Evolutionary conservation across 2,888 invertebrate species (phyloP), one percentile per base, ranked within the genome.

Genomic region (Tryphoninae sp.): DNA sequence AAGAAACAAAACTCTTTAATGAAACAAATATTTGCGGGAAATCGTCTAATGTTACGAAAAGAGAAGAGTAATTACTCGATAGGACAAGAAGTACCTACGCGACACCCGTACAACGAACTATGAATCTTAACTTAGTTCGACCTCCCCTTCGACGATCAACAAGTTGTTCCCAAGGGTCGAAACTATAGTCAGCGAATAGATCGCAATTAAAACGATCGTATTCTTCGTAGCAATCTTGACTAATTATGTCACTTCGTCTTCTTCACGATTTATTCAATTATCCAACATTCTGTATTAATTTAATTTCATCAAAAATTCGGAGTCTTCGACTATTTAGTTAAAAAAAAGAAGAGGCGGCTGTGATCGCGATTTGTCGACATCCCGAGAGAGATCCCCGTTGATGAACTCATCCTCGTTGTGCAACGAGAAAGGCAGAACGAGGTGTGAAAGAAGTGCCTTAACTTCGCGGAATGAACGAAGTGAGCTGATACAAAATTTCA

Each of bases 401-500:
- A 80, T 68, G 78, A 78, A 68, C 49, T 33, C 65, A 65, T 59
- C 22, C 8, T n/a, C 69, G 69, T 22, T 26, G 23, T 53, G 11
- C 51, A 69, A 62, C 19, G 55, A 55, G 33, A 22, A 8, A 64
- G 42, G 16, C 16, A 42, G 53, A 45, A 64, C n/a, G 75, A 67
- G 40, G 19, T 16, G 75, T n/a, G 55, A 59, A 71, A 61, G 26
- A 69, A 59, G 45, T 23, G 33, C 61, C 2, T 33, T 33, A 33
- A 33, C 33, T 33, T 33, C 58, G 16, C 11, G 23, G 51, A 69
- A 58, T n/a, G 23, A 58, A 74, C 67, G 51, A 64, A 61, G 16
- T 33, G 64, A 62, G n/a, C 49, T 64, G 13, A 55, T n/a, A 16
- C 64, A 82, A 76, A 61, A 84, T 65, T 40, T 65, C n/a, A 64